A percentile compares a stretch with the other conserved stretches of the same genome.
Conservation (phyloP, 2,888 invertebrate species). For the Criorhina ranunculi region DNA sequence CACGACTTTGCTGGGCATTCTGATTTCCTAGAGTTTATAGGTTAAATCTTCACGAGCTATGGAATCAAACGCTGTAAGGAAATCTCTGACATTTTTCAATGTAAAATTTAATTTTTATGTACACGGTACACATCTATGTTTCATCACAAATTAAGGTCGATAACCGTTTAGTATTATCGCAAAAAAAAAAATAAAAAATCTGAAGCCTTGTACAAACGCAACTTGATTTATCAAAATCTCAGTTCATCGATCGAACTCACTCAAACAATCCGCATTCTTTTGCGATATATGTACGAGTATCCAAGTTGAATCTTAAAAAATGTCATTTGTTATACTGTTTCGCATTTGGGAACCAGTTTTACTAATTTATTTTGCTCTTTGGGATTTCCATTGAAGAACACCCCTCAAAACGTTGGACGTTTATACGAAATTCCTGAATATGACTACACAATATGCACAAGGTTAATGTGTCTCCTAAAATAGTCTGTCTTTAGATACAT, state of each 20-base stretch:
- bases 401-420: neutral
- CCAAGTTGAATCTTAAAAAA: too few species aligned
- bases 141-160: neutral
- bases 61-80: too few species aligned
- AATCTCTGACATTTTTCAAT: too few species aligned
- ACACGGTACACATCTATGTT: too few species aligned
- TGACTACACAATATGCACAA: conserved; percentile 11
- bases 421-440: conserved; percentile 7
- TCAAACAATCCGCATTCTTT: conserved; percentile 18
- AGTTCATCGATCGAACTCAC: conserved; percentile 34
- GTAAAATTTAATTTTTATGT: too few species aligned
- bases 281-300: neutral
- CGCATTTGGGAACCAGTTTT: neutral
- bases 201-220: neutral
- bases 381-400: conserved; percentile 27
- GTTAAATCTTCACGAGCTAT: too few species aligned
- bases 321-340: neutral
- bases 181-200: neutral
- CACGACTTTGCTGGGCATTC: too few species aligned
- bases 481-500: too few species aligned
- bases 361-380: conserved; percentile 19
- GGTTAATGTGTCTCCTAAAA: neutral
- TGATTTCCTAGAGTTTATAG: too few species aligned
- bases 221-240: conserved; percentile 4
- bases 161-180: neutral